phyloP scores from a whole-genome alignment of 2,888 invertebrate genomes.

The Eumerus sabulonum region DNA sequence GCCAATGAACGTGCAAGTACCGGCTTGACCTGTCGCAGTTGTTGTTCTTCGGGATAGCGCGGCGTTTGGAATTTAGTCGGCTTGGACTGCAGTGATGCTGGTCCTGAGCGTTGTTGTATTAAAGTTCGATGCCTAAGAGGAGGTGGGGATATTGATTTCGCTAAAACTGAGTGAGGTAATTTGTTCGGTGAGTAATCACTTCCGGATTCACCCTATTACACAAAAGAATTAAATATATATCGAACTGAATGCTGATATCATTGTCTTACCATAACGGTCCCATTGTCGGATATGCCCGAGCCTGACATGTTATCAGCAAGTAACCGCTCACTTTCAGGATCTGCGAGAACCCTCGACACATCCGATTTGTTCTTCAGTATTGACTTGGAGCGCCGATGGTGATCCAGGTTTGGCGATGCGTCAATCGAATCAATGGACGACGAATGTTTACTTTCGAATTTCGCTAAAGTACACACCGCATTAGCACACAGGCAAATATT shows the following conservation, averaged over 20 bases:
- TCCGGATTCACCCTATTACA: slow-evolving; percentile 82
- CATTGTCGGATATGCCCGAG: slow-evolving; percentile 81
- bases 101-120: slow-evolving; percentile 78
- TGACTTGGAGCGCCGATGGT: slow-evolving; percentile 85
- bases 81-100: slow-evolving; percentile 77
- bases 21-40: slow-evolving; percentile 76
- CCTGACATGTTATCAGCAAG: slow-evolving; percentile 84
- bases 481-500: slow-evolving; percentile 50
- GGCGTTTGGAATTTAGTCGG: slow-evolving; percentile 78
- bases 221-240: background rate
- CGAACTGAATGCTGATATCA: background rate
- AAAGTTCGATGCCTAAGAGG: slow-evolving; percentile 79
- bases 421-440: slow-evolving; percentile 86
- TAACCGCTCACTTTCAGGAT: slow-evolving; percentile 88
- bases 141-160: slow-evolving; percentile 79
- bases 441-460: slow-evolving; percentile 83
- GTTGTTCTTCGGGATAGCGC: slow-evolving; percentile 78
- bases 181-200: slow-evolving; percentile 84
- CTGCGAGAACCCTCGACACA: slow-evolving; percentile 80
- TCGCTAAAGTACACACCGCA: slow-evolving; percentile 72
- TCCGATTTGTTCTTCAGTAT: slow-evolving; percentile 88
- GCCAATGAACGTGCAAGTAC: slow-evolving; percentile 73
- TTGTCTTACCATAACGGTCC: slow-evolving; percentile 77
- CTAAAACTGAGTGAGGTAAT: slow-evolving; percentile 79
- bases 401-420: slow-evolving; percentile 83